Base-by-base conservation (phyloP, 2,888 invertebrate species). In the Tortrix viridana region DNA sequence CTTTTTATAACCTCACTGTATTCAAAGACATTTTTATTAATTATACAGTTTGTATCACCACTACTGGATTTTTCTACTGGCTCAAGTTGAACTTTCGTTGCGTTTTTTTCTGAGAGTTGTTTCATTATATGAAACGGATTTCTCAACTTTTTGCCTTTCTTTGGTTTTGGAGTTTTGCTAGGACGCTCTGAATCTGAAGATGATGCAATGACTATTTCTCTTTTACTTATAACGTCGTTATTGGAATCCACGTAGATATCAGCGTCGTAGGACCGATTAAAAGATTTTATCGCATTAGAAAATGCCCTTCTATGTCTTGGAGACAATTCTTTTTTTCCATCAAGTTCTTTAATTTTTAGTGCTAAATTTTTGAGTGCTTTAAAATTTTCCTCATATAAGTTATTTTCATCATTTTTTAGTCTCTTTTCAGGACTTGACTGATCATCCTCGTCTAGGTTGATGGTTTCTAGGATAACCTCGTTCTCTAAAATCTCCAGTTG, bases 111-210 rank as follows among this genome's bases (percentile, higher is more conserved):
- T 19, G 81, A 76, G 4, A 83, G 71, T 41, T 77, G 77, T 67
- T 86, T 89, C 2, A 90, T 52, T 43, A 89, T 79, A 65, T 81
- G 86, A 63, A 89, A 90, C 0, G 91, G 91, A 71, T 91, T 90
- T 38, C 79, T 82, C 20, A 86, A 66, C 65, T 81, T 88, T 68
- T 82, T 90, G 5, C 77, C 73, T 60, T 68, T 61, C 18, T 41
- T 38, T 20, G 68, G 59, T 66, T 71, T 67, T 16, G 72, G 66
- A 67, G 83, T 76, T 54, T 79, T 71, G 6, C 81, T 65, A n/a
- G 79, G 73, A 60, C 80, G 80, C 58, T 89, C 89, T 0, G 85
- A 81, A 67, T 88, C 88, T 12, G 88, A 87, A 65, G 87, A 84
- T 9, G 84, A 80, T 60, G 85, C 86, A 1, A 89, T 69, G 16